Conservation (phyloP, 2,797 vertebrate genomes). For the Sebastes matsubarae region DNA sequence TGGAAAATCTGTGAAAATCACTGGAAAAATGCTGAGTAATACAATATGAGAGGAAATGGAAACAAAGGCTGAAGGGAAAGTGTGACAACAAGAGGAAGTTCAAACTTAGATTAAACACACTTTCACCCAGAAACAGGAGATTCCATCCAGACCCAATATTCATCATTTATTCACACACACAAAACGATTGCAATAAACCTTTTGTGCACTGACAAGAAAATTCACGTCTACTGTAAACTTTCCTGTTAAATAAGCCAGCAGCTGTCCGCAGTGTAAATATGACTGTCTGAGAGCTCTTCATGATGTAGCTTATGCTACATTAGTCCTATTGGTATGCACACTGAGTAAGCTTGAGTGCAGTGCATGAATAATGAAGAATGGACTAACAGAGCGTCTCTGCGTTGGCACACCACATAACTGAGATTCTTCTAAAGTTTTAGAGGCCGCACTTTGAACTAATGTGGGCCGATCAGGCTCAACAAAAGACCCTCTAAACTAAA, state of each 20-base stretch:
- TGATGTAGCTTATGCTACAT: constrained; percentile 53
- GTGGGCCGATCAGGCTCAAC: constrained; percentile 48
- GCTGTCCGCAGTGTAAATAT: background rate
- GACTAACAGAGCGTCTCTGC: constrained; percentile 39
- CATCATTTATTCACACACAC: background rate
- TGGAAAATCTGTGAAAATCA: constrained; percentile 46
- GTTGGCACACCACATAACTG: constrained; percentile 52
- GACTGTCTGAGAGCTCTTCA: constrained; percentile 8
- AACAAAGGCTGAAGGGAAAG: constrained; percentile 54
- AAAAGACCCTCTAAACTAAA: constrained; percentile 57
- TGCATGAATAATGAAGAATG: constrained; percentile 66
- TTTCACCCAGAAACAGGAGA: constrained; percentile 19
- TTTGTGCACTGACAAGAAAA: background rate
- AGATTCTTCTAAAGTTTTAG: constrained; percentile 66
- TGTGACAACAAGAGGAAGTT: constrained; percentile 56
- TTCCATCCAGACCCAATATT: background rate
- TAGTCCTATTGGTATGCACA: constrained; percentile 66
- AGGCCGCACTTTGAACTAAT: constrained; percentile 41
- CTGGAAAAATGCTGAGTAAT: constrained; percentile 48
- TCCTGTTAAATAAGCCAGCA: background rate
- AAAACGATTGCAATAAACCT: background rate
- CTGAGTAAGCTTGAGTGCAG: constrained; percentile 31
- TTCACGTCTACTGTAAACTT: background rate
- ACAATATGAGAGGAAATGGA: constrained; percentile 66
- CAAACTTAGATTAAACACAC: constrained; percentile 45